Evolutionary conservation across 2,888 invertebrate species (phyloP).

Genomic region (Eupithecia pulchellata): DNA sequence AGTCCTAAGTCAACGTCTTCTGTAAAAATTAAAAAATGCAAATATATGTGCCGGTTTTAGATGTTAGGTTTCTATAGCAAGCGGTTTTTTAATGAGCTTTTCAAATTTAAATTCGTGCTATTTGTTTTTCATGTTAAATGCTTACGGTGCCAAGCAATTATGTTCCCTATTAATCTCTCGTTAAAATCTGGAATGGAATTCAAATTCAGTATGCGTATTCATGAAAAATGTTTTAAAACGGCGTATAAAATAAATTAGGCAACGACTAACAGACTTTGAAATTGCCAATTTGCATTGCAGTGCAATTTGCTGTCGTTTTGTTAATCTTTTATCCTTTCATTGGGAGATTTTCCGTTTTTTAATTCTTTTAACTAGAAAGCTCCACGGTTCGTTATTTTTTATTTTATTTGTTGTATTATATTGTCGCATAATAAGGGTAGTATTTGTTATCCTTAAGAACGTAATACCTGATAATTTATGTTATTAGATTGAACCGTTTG

Average conservation of each 20-base stretch:
- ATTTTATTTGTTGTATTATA: constrained; percentile 6
- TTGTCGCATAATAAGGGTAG: neutral
- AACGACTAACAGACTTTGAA: constrained; percentile 38
- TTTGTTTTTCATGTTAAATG: constrained; percentile 12
- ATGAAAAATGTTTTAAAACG: constrained; percentile 32
- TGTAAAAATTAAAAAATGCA: constrained; percentile 41
- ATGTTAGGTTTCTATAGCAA: neutral
- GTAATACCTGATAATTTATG: neutral
- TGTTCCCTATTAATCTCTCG: constrained; percentile 9
- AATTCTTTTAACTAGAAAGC: constrained; percentile 20
- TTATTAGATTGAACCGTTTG: neutral
- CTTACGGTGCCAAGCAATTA: constrained; percentile 11
- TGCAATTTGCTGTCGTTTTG: constrained; percentile 42
- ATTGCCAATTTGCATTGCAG: constrained; percentile 44
- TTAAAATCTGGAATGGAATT: constrained; percentile 13
- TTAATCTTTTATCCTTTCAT: constrained; percentile 31
- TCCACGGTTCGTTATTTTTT: constrained; percentile 6
- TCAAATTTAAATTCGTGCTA: neutral
- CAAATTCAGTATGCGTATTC: constrained; percentile 24
- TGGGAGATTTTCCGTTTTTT: constrained; percentile 11
- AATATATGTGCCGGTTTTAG: neutral
- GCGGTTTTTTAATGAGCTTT: constrained; percentile 1
- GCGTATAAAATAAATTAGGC: constrained; percentile 42
- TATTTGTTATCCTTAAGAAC: neutral
- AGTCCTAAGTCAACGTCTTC: constrained; percentile 69